Evolutionary conservation across 2,888 invertebrate species (phyloP), one percentile per base, ranked within the genome.

Genomic region (Polymixis flavicincta): DNA sequence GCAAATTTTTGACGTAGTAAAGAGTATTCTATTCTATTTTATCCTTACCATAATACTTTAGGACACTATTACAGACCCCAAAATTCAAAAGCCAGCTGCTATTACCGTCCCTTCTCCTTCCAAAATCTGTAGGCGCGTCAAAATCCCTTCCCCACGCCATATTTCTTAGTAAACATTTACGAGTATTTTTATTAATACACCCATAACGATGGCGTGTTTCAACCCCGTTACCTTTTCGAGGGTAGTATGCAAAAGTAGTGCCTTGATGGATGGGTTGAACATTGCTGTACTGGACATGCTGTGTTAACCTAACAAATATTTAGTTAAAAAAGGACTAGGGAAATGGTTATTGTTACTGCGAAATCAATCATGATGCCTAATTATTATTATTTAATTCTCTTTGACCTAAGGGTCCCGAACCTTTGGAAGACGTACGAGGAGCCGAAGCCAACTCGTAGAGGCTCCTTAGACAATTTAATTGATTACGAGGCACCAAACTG

Each of bases 251-350:
- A 74, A 80, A 84, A 84, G 86, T 86, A 78, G 66, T 60, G 9
- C 64, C 37, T 60, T 86, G 85, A 85, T 85, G 76, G 86, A 84
- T 85, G 71, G 70, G 64, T 48, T 74, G 60, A 78, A 78, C 80
- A 83, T 78, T 80, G 78, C 74, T 66, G 45, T 60, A 55, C 45
- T 48, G n/a, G 71, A 64, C 72, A 75, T 25, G 69, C 25, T 55
- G 63, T 54, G 52, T 60, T 66, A 60, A 59, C 45, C 32, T 32
- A 13, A 32, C 9, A 45, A 45, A 45, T 54, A 45, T 32, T 65
- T 65, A 45, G 42, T 28, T 13, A 14, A 55, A 37, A 42, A 42
- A 42, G 11, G 9, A 25, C 19, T 25, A 25, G 5, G 17, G 32
- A 13, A 45, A n/a, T 69, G 11, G 7, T 25, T 71, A 32, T n/a